Evolutionary conservation across 2,888 invertebrate genomes (phyloP).

Genomic region (Caenorhabditis sp.): DNA sequence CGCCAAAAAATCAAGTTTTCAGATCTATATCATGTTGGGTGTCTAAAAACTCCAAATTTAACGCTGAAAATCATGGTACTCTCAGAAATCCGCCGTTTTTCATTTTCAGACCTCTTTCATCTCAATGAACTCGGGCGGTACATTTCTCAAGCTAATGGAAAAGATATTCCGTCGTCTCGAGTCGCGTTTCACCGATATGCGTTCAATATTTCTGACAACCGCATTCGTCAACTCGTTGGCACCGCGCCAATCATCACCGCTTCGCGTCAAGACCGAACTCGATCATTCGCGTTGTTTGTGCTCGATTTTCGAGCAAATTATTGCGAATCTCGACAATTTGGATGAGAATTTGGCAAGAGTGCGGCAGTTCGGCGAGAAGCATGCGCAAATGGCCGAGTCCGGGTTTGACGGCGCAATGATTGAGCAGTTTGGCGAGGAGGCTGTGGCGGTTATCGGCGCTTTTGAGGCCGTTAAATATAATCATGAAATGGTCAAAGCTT

Average conservation of each 20-base stretch:
- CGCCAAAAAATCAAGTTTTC: too few species aligned
- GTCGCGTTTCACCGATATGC: slow-evolving; percentile 52
- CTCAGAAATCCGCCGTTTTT: too few species aligned
- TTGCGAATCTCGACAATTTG: slow-evolving; percentile 46
- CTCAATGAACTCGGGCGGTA: slow-evolving; percentile 47
- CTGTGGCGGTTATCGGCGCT: slow-evolving; percentile 52
- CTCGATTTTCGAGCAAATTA: slow-evolving; percentile 44
- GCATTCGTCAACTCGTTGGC: slow-evolving; percentile 57
- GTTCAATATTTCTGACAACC: slow-evolving; percentile 56
- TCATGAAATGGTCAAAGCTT: slow-evolving; percentile 53
- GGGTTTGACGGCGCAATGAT: slow-evolving; percentile 58
- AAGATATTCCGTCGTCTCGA: slow-evolving; percentile 54
- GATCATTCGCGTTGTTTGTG: slow-evolving; percentile 58
- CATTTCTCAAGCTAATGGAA: slow-evolving; percentile 53
- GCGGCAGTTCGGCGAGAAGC: slow-evolving; percentile 54
- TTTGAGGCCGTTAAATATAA: slow-evolving; percentile 55
- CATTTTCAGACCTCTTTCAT: slow-evolving; percentile 46
- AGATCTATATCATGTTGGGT: too few species aligned
- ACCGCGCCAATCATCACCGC: slow-evolving; percentile 42
- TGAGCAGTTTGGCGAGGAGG: slow-evolving; percentile 55
- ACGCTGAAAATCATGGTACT: not conserved
- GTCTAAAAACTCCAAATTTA: not conserved
- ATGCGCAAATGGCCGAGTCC: slow-evolving; percentile 57
- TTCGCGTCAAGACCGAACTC: slow-evolving; percentile 52
- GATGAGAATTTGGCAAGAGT: slow-evolving; percentile 42